Base-by-base conservation (phyloP, 2,113 vertebrate genomes). In the Aptenodytes patagonicus region DNA sequence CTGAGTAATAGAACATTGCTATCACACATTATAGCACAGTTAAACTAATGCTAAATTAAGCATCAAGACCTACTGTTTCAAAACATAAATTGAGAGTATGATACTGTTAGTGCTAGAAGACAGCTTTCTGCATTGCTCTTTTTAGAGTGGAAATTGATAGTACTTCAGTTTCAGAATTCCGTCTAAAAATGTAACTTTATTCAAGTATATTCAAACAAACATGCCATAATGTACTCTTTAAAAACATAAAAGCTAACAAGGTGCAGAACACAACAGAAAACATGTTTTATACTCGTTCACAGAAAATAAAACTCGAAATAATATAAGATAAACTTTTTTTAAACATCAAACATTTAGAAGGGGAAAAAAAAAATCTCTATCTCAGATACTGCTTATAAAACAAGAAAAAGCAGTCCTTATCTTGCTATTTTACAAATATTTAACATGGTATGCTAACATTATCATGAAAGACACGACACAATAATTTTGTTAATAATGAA, bases 241-340 rank as follows among this genome's bases (percentile, higher is more conserved):
- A n/a, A 70, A 52, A 49, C 65, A 68, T 36, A n/a, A 61, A 31
- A 28, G 5, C 13, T 44, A 76, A 32, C 8, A 55, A 72, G 46
- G 24, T 24, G 12, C 87, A 71, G 21, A 83, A 46, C 17, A 21
- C 11, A 79, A 51, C 10, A n/a, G 42, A 75, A 70, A 73, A 65
- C 0, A 0, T 9, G 55, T 36, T 80, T 69, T 40, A 65, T 11
- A 57, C 9, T 44, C 24, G 1, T 31, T 21, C 57, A 82, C 4
- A 57, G 25, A 81, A 78, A 79, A 79, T 36, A 70, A 40, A 84
- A 62, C 7, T 4, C 17, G 11, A 89, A 70, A 42, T 17, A 52
- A 32, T 3, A 5, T 8, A 24, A 77, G 26, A 40, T 14, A 28
- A 61, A 44, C 20, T 29, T 24, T 42, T 89, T 51, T 17, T 5